Evolutionary conservation across 2,888 invertebrate species (phyloP).

Genomic region (Tridacna gigas): DNA sequence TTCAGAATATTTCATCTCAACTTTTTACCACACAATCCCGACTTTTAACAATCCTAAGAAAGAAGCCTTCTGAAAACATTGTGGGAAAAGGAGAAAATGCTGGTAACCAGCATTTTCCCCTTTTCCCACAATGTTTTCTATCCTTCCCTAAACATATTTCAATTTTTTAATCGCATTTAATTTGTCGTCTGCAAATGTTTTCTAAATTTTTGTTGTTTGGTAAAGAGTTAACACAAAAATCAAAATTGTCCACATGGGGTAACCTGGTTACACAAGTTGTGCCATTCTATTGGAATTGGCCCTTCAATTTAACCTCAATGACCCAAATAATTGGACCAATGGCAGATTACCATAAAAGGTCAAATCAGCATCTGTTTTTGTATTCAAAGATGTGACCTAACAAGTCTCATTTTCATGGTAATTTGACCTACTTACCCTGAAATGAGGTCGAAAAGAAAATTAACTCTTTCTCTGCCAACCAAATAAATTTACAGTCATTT

Average conservation of each 20-base stretch:
- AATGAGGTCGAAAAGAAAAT: no score
- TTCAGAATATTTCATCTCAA: no score
- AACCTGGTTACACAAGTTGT: no score
- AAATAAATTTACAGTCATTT: no score
- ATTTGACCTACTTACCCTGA: no score
- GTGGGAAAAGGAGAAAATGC: background rate
- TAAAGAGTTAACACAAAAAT: no score
- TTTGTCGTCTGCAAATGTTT: no score
- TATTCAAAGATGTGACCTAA: conserved; percentile 8
- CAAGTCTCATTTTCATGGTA: background rate
- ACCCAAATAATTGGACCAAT: background rate
- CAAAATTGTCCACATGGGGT: no score
- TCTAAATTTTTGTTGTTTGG: no score
- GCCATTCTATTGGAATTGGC: background rate
- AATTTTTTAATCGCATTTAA: no score
- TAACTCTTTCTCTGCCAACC: no score
- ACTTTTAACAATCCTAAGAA: background rate
- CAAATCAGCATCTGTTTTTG: background rate
- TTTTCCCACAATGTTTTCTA: background rate
- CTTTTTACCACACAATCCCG: no score
- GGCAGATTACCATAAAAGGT: background rate
- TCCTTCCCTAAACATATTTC: background rate
- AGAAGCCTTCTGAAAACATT: background rate
- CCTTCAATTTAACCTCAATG: background rate
- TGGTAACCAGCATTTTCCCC: background rate